Evolutionary conservation across 2,113 vertebrate genomes (phyloP).

Genomic region (Mus spicilegus): DNA sequence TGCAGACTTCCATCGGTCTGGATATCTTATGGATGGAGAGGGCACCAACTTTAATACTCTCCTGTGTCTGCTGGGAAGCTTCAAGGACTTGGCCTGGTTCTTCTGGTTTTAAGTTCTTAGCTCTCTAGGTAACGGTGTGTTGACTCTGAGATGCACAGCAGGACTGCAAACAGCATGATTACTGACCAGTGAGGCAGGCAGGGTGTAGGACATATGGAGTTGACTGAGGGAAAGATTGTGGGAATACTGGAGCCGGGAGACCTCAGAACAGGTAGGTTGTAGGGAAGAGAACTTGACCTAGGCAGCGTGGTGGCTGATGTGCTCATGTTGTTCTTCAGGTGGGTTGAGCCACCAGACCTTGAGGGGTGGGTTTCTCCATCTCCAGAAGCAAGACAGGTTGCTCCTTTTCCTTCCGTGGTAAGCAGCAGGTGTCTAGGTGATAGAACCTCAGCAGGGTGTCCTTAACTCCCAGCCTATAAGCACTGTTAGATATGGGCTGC

Average conservation of each 20-base stretch:
- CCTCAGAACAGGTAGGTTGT: no score
- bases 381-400: background rate
- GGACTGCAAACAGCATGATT: background rate
- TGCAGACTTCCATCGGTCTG: background rate
- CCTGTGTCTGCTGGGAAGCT: background rate
- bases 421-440: background rate
- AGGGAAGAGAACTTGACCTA: background rate
- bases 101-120: background rate
- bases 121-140: background rate
- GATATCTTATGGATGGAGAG: background rate
- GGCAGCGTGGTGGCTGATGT: background rate
- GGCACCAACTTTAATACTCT: fast-evolving
- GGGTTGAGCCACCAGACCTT: no score
- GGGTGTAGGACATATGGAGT: background rate
- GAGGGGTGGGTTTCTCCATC: background rate
- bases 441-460: background rate
- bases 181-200: background rate
- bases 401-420: background rate
- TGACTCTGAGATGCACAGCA: background rate
- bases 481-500: fast-evolving
- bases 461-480: fast-evolving
- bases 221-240: background rate
- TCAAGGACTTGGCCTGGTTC: background rate
- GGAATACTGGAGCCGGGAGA: no score
- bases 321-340: no score